Evolutionary conservation across 1,140 invertebrate species (phyloP).

Genomic region (Magallana ariakensis): DNA sequence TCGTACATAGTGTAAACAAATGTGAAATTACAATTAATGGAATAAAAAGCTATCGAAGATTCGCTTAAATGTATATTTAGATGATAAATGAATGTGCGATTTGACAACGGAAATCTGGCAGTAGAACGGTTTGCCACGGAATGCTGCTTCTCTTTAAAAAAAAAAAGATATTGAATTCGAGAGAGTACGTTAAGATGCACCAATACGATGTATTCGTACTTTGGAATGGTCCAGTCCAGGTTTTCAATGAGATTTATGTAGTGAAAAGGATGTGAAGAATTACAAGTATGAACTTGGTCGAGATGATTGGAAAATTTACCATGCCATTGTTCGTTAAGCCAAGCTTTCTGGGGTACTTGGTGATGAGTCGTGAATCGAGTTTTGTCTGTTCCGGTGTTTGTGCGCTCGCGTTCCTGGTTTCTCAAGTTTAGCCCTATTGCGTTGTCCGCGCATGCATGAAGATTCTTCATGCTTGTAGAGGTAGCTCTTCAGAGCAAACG

Average conservation of each 20-base stretch:
- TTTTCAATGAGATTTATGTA: constrained; percentile 2
- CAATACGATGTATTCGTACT: neutral
- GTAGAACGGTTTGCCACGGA: neutral
- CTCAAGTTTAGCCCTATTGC: constrained; percentile 37
- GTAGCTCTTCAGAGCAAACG: constrained; percentile 80
- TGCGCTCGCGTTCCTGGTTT: neutral
- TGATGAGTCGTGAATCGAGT: neutral
- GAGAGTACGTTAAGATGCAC: constrained; percentile 1
- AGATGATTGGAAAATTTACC: constrained; percentile 33
- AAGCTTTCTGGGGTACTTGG: constrained; percentile 18
- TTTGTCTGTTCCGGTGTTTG: constrained; percentile 17
- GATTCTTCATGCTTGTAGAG: constrained; percentile 81
- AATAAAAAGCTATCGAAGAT: neutral
- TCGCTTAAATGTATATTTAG: constrained; percentile 2
- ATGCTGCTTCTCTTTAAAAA: constrained; percentile 21
- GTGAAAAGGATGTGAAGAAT: neutral
- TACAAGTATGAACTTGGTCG: constrained; percentile 21
- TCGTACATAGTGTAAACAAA: neutral
- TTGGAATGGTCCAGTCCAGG: constrained; percentile 32
- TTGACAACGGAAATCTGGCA: constrained; percentile 35
- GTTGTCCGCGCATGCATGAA: constrained; percentile 79
- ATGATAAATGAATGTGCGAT: constrained; percentile 28
- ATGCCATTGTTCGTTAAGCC: neutral
- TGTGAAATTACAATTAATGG: constrained; percentile 1
- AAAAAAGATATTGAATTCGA: constrained; percentile 9